Conservation (phyloP, 2,113 vertebrate genomes). For the Alosa alosa region DNA sequence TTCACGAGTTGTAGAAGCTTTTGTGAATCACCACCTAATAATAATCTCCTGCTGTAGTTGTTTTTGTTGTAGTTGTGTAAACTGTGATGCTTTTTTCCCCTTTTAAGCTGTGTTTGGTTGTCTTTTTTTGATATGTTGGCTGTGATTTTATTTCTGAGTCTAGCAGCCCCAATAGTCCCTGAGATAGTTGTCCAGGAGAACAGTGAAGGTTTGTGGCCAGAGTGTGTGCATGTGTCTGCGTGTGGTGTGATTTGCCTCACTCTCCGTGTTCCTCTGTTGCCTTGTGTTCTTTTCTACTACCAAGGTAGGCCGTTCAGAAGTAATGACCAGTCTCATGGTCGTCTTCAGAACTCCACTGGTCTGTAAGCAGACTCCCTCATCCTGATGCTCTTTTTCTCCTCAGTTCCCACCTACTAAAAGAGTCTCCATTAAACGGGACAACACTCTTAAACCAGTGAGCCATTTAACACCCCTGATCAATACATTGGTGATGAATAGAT, state of each 20-base stretch:
- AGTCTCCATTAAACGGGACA: neutral
- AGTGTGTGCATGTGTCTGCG: conserved; percentile 19
- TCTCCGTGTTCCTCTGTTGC: neutral
- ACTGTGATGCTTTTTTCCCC: neutral
- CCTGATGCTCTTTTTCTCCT: neutral
- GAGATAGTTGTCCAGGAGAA: conserved; percentile 62
- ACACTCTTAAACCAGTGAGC: neutral
- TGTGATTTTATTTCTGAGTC: conserved; percentile 51
- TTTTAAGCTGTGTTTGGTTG: conserved; percentile 48
- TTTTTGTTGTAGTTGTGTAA: neutral
- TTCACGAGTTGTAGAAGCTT: too few relatives aligned
- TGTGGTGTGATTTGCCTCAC: neutral
- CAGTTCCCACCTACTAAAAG: neutral
- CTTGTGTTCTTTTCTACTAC: neutral
- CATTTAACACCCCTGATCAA: neutral
- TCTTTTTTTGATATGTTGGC: conserved; percentile 60
- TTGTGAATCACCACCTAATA: too few relatives aligned
- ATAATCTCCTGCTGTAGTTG: too few relatives aligned
- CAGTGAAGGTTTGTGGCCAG: conserved; percentile 68
- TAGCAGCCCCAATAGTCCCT: conserved; percentile 46
- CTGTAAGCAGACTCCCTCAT: neutral
- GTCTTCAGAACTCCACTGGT: neutral
- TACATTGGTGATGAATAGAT: neutral
- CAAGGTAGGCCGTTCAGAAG: neutral
- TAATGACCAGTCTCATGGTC: neutral